Conservation (phyloP, 2,888 invertebrate genomes). For the Leptogaster cylindrica region DNA sequence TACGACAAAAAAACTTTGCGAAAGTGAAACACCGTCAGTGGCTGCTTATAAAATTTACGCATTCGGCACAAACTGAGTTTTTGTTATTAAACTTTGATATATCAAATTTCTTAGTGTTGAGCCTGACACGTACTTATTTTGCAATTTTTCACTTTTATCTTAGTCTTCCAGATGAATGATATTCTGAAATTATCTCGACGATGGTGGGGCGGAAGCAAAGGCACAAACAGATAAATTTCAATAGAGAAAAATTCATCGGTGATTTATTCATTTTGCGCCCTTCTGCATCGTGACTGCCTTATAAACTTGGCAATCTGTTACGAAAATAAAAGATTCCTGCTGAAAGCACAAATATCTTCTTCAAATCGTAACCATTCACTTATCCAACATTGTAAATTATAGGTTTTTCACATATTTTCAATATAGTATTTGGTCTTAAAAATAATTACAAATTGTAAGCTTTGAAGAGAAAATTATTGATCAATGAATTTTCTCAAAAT, state of each 20-base stretch:
- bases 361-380: no score
- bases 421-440: no score
- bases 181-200: slow-evolving; percentile 30
- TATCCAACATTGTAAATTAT: no score
- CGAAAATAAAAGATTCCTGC: slow-evolving; percentile 13
- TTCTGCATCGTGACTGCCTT: slow-evolving; percentile 28
- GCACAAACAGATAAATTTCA: slow-evolving; percentile 20
- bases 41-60: no score
- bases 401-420: no score
- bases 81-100: slow-evolving; percentile 8
- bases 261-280: slow-evolving; percentile 23
- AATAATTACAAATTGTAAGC: no score
- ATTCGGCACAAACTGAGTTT: no score
- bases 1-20: no score
- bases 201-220: slow-evolving; percentile 15
- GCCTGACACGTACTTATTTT: slow-evolving; percentile 28
- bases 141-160: slow-evolving; percentile 37
- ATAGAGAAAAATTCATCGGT: slow-evolving; percentile 22
- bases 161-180: slow-evolving; percentile 30
- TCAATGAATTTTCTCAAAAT: no score
- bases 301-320: slow-evolving; percentile 36
- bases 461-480: no score
- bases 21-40: no score
- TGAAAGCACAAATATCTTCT: neutral
- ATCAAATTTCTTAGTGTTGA: slow-evolving; percentile 18